These are phyloP conservation scores for Atta colombica DNA, from an alignment of 1,140 invertebrate genomes.

Conservation along the genomic window DNA sequence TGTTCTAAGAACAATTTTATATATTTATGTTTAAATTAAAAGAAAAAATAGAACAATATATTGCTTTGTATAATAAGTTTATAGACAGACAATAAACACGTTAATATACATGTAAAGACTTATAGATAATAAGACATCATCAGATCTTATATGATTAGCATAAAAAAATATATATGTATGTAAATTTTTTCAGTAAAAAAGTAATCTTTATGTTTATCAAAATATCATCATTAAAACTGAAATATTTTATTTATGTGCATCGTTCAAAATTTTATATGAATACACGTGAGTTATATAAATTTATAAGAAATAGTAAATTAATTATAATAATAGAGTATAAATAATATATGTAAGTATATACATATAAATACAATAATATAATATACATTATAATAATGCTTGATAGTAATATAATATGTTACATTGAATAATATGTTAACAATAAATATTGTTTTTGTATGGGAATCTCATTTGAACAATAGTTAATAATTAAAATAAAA, in stretches of 20 bases:
- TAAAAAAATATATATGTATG: too few relatives aligned
- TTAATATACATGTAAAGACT: not conserved
- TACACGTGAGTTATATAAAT: not conserved
- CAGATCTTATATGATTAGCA: not conserved
- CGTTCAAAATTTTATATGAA: not conserved
- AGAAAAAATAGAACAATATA: not conserved
- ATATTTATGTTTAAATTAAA: conserved; percentile 1
- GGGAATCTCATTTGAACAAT: not conserved
- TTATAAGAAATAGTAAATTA: not conserved
- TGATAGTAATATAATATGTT: not conserved
- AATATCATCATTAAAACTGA: not conserved
- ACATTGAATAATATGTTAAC: not conserved
- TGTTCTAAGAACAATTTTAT: not conserved
- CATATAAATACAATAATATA: not conserved
- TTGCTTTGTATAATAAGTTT: not conserved
- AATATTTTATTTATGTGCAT: not conserved
- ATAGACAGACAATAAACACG: not conserved
- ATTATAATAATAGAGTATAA: not conserved
- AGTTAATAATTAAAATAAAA: conserved; percentile 10
- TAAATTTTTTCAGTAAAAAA: not conserved
- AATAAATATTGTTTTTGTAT: not conserved
- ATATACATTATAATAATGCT: not conserved
- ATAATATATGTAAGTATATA: not conserved
- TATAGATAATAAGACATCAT: not conserved
- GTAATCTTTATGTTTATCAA: not conserved